phyloP scores from a whole-genome alignment of 2,888 invertebrate species.

The Molorchus minor region DNA sequence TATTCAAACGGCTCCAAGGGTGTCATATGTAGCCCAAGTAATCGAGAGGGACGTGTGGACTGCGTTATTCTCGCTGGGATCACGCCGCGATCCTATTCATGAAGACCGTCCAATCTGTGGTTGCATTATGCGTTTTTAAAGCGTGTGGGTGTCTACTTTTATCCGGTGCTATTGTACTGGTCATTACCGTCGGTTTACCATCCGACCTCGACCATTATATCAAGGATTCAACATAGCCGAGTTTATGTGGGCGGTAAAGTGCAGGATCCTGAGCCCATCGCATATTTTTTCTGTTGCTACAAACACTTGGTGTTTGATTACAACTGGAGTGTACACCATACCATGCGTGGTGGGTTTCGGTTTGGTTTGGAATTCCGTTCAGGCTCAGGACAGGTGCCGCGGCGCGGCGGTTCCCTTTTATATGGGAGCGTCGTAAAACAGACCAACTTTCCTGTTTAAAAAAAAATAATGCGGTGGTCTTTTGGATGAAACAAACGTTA shows the following conservation, averaged over 20 bases:
- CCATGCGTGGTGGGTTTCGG: neutral
- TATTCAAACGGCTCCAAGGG: neutral
- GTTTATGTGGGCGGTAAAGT: constrained; percentile 12
- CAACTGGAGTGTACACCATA: constrained; percentile 1
- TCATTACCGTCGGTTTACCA: constrained; percentile 4
- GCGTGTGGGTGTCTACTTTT: constrained; percentile 43
- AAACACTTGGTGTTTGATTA: constrained; percentile 14
- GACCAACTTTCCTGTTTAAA: too few species aligned
- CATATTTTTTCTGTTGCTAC: constrained; percentile 5
- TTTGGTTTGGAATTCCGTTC: too few species aligned
- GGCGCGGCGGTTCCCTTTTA: too few species aligned
- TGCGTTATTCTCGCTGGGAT: constrained; percentile 47
- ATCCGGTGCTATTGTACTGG: constrained; percentile 18
- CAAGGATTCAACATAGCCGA: constrained; percentile 14
- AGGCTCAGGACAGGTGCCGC: too few species aligned
- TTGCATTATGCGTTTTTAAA: constrained; percentile 50
- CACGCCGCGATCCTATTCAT: constrained; percentile 48
- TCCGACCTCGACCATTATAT: constrained; percentile 4
- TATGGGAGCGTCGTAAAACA: too few species aligned
- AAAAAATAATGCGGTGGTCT: too few species aligned
- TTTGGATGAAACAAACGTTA: too few species aligned
- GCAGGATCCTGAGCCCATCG: neutral
- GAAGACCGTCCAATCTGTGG: constrained; percentile 42
- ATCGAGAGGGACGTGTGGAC: constrained; percentile 43
- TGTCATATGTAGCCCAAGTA: constrained; percentile 23